These are phyloP conservation scores for Philereme vetulata DNA, from an alignment of 2,888 invertebrate genomes.

Conservation along the genomic window DNA sequence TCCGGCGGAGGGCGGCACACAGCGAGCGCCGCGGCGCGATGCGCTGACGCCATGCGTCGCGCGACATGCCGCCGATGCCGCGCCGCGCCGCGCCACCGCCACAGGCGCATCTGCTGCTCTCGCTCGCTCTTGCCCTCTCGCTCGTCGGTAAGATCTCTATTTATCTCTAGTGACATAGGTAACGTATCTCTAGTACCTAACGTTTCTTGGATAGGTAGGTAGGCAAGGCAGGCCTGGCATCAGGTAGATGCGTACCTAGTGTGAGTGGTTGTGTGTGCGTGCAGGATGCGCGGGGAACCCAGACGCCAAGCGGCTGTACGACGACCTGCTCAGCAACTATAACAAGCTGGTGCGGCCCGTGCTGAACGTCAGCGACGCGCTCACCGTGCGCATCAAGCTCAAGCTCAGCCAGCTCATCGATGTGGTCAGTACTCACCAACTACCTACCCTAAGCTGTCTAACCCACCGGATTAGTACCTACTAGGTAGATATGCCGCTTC, in stretches of 20 bases:
- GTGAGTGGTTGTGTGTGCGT: background rate
- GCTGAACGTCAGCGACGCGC: constrained; percentile 96
- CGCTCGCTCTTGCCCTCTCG: constrained; percentile 58
- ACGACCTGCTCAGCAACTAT: constrained; percentile 97
- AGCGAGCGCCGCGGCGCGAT: constrained; percentile 51
- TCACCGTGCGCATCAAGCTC: constrained; percentile 97
- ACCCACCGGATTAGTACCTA: too few species aligned
- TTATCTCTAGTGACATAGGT: too few species aligned
- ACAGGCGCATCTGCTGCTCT: constrained; percentile 65
- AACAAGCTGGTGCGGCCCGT: constrained; percentile 98
- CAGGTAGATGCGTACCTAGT: background rate
- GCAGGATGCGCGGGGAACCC: constrained; percentile 95
- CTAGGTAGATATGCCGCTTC: too few species aligned
- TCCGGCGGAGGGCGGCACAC: background rate
- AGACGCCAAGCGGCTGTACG: constrained; percentile 97
- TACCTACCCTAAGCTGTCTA: too few species aligned
- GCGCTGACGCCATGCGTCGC: constrained; percentile 72
- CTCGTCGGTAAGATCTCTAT: constrained; percentile 43
- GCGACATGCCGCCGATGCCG: constrained; percentile 66
- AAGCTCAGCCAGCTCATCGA: constrained; percentile 98
- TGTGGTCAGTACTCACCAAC: constrained; percentile 88
- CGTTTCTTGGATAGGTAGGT: too few species aligned
- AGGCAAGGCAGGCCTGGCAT: too few species aligned
- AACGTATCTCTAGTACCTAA: too few species aligned
- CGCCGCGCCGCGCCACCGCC: constrained; percentile 64